Evolutionary conservation across 2,888 invertebrate genomes (phyloP).

Genomic region (Nemurella pictetii): DNA sequence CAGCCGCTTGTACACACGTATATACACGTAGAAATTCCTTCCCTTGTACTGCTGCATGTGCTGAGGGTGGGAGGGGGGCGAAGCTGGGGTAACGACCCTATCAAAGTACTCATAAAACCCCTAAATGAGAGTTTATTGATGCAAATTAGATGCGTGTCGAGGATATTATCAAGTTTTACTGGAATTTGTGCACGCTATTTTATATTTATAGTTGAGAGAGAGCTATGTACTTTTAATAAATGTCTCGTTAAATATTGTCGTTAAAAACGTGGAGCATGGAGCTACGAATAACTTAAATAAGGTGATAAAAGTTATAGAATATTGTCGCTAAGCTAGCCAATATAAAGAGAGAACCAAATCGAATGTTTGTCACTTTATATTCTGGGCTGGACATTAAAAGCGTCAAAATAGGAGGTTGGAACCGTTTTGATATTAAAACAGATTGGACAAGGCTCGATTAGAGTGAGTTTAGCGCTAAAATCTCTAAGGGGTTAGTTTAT

Average conservation of each 20-base stretch:
- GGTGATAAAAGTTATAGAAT: neutral
- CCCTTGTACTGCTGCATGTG: neutral
- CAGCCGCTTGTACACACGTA: neutral
- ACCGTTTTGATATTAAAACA: constrained; percentile 13
- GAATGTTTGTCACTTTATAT: too few species aligned
- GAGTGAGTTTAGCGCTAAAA: constrained; percentile 15
- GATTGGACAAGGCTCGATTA: constrained; percentile 26
- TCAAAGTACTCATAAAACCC: constrained; percentile 32
- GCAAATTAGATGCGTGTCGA: constrained; percentile 32
- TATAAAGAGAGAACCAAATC: too few species aligned
- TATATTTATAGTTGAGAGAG: constrained; percentile 17
- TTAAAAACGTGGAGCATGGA: neutral
- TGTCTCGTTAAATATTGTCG: constrained; percentile 3
- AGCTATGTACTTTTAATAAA: constrained; percentile 7
- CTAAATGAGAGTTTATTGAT: constrained; percentile 30
- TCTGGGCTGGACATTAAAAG: neutral
- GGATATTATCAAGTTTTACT: constrained; percentile 23
- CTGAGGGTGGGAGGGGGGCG: neutral
- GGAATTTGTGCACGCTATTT: constrained; percentile 23
- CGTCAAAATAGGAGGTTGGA: neutral
- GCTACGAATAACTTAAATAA: neutral
- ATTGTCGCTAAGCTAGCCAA: neutral
- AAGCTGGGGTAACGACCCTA: constrained; percentile 23
- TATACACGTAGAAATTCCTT: constrained; percentile 11
- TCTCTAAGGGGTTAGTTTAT: constrained; percentile 30